phyloP scores from a whole-genome alignment of 2,113 vertebrate genomes.

The Sphaerodactylus townsendi region DNA sequence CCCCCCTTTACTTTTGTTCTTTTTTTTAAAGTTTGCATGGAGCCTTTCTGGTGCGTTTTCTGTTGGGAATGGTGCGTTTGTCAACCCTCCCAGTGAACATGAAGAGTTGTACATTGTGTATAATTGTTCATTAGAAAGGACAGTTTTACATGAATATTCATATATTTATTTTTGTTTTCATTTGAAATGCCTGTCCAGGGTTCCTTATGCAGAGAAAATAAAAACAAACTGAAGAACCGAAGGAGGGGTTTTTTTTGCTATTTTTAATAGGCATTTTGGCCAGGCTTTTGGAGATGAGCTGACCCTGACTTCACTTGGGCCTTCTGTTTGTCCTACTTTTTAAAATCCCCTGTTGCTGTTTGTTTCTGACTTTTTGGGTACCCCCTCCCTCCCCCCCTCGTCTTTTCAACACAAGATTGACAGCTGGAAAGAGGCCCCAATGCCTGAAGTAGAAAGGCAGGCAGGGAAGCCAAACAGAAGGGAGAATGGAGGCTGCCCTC shows the following conservation, averaged over 20 bases:
- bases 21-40: conserved; percentile 89
- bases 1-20: conserved; percentile 75
- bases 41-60: conserved; percentile 83
- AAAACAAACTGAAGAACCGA: conserved; percentile 75
- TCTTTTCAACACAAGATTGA: too few relatives aligned
- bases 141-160: conserved; percentile 96
- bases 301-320: not conserved
- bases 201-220: conserved; percentile 87
- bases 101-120: conserved; percentile 96
- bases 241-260: conserved; percentile 40
- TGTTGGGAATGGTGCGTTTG: conserved; percentile 85
- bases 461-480: too few relatives aligned
- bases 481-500: too few relatives aligned
- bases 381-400: too few relatives aligned
- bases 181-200: conserved; percentile 87
- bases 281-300: not conserved
- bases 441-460: too few relatives aligned
- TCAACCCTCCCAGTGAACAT: conserved; percentile 76
- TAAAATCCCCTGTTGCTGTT: too few relatives aligned
- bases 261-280: not conserved
- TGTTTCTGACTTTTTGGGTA: too few relatives aligned
- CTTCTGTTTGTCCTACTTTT: not conserved
- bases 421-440: too few relatives aligned
- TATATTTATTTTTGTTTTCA: conserved; percentile 99
- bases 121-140: conserved; percentile 95